A percentile compares a stretch with the other conserved stretches of the same genome.
Evolutionary conservation across 2,113 vertebrate genomes (phyloP).

Genomic region (Otocyon megalotis): DNA sequence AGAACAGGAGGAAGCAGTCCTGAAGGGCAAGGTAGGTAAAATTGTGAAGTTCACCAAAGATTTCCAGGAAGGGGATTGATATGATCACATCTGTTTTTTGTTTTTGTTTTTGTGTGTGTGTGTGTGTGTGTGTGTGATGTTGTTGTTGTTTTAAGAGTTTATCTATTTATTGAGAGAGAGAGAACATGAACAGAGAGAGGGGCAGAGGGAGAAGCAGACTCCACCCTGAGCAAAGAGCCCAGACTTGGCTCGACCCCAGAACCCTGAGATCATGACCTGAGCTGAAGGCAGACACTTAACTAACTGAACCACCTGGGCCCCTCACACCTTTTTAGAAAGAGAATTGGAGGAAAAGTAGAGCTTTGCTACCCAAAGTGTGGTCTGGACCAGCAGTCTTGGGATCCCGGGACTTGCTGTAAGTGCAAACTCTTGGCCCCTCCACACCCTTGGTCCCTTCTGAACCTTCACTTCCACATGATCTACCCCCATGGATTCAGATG

Average conservation of each 20-base stretch:
- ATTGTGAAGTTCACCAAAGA: background rate
- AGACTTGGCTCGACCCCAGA: too few relatives aligned
- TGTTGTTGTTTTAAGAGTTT: too few relatives aligned
- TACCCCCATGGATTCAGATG: background rate
- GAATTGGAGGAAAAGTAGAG: background rate
- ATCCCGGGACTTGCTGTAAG: background rate
- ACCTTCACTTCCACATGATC: background rate
- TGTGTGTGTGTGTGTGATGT: too few relatives aligned
- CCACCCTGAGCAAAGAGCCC: too few relatives aligned
- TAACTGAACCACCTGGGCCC: too few relatives aligned
- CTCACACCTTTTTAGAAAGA: background rate
- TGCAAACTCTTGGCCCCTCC: background rate
- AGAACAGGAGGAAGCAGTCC: background rate
- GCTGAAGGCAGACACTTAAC: too few relatives aligned
- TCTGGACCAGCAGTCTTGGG: background rate
- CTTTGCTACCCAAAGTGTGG: background rate
- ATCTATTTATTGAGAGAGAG: too few relatives aligned
- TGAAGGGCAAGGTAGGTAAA: background rate
- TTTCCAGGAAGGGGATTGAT: background rate
- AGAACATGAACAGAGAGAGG: too few relatives aligned
- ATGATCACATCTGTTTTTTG: background rate
- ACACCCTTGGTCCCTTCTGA: background rate
- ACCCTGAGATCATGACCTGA: too few relatives aligned
- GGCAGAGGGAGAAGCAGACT: too few relatives aligned
- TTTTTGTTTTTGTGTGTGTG: background rate